A percentile compares a stretch with the other conserved stretches of the same genome.
These are phyloP conservation scores for Synanthedon myopaeformis DNA, from an alignment of 2,888 invertebrate genomes.

Conservation along the genomic window DNA sequence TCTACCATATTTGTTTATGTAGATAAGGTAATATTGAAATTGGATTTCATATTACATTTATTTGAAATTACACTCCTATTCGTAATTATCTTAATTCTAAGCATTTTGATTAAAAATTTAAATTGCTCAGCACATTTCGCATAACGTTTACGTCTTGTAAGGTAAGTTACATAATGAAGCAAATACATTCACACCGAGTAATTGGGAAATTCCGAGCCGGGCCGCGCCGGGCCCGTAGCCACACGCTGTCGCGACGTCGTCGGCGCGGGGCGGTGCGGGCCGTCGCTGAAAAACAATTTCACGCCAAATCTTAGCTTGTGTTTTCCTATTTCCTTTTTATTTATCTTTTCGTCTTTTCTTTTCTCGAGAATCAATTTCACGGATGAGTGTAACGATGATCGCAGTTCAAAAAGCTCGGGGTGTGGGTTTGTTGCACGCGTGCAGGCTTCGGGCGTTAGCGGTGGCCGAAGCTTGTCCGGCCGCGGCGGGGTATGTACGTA, in stretches of 20 bases:
- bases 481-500: slow-evolving; percentile 10
- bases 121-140: slow-evolving; percentile 1
- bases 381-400: slow-evolving; percentile 69
- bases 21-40: too few species aligned
- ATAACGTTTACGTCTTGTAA: neutral
- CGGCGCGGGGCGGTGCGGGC: slow-evolving; percentile 28
- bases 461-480: slow-evolving; percentile 9
- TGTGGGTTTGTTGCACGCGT: slow-evolving; percentile 33
- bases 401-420: slow-evolving; percentile 62
- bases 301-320: slow-evolving; percentile 71
- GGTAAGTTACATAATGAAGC: slow-evolving; percentile 45
- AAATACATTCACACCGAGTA: slow-evolving; percentile 63
- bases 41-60: too few species aligned
- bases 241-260: slow-evolving; percentile 19
- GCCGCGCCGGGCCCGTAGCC: slow-evolving; percentile 13
- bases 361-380: slow-evolving; percentile 70
- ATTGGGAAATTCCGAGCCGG: slow-evolving; percentile 66
- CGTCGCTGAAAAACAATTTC: slow-evolving; percentile 69
- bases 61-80: too few species aligned
- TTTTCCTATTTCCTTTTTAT: slow-evolving; percentile 71
- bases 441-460: slow-evolving; percentile 18
- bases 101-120: neutral
- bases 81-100: too few species aligned
- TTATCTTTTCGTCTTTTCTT: slow-evolving; percentile 70
- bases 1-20: too few species aligned